These are phyloP conservation scores for Melanotaenia parkinsoni DNA, from an alignment of 2,797 vertebrate species.

Conservation along the genomic window DNA sequence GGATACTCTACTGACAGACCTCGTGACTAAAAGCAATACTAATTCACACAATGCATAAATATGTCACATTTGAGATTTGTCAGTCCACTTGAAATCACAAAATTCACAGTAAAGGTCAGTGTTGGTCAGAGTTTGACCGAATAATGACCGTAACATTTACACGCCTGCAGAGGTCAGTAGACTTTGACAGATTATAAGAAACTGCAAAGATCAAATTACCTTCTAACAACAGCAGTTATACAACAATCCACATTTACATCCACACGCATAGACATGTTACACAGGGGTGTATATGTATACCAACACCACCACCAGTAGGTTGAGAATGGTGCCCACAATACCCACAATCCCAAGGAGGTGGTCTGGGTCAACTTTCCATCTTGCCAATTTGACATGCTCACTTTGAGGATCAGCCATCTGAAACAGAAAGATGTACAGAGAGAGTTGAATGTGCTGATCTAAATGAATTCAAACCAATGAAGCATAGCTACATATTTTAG, in stretches of 20 bases:
- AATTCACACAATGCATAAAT: background rate
- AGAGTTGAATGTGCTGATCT: background rate
- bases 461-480: background rate
- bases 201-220: background rate
- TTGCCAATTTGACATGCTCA: background rate
- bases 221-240: background rate
- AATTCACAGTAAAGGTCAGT: background rate
- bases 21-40: background rate
- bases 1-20: background rate
- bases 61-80: background rate
- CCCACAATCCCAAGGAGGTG: constrained; percentile 60
- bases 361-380: constrained; percentile 41
- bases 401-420: constrained; percentile 18
- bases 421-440: constrained; percentile 2
- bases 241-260: background rate
- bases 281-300: constrained; percentile 67
- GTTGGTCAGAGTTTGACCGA: background rate
- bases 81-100: background rate
- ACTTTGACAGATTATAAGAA: background rate
- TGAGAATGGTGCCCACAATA: constrained; percentile 61
- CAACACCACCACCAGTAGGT: constrained; percentile 68
- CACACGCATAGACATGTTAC: constrained; percentile 16
- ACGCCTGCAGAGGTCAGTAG: background rate
- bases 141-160: background rate
- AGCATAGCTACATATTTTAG: background rate